phyloP scores from a whole-genome alignment of 2,797 vertebrate genomes.

The Gila robusta region DNA sequence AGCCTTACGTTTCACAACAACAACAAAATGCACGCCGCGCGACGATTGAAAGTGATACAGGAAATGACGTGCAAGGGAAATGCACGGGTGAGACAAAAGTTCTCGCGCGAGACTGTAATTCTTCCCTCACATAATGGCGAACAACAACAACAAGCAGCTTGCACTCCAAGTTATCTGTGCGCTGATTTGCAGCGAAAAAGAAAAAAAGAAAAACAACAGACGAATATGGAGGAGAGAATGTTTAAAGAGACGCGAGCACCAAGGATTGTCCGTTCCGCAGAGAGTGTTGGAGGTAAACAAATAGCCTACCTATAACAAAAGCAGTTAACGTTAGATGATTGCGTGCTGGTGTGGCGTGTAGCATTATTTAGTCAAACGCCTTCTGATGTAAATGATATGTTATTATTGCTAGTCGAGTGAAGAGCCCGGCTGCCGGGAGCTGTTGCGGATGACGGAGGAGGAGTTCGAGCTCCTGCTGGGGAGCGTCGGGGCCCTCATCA shows the following conservation, averaged over 20 bases:
- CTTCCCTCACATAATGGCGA: background rate
- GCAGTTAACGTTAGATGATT: too few species aligned
- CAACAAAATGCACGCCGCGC: too few species aligned
- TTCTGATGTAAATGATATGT: background rate
- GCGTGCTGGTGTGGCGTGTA: background rate
- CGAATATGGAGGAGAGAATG: conserved; percentile 9
- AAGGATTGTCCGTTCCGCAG: background rate
- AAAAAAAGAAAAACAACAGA: background rate
- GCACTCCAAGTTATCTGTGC: conserved; percentile 1
- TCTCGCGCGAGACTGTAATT: background rate
- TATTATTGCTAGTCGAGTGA: conserved; percentile 7
- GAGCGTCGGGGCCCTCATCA: conserved; percentile 25
- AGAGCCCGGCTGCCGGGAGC: conserved; percentile 15
- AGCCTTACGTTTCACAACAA: too few species aligned
- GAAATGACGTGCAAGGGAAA: too few species aligned
- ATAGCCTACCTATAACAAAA: too few species aligned
- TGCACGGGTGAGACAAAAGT: background rate
- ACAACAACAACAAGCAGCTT: background rate
- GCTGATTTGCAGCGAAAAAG: conserved; percentile 22
- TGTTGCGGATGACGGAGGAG: conserved; percentile 46
- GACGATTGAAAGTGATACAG: too few species aligned
- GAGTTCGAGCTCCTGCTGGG: conserved; percentile 41
- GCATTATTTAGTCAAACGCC: background rate
- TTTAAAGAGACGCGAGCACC: background rate
- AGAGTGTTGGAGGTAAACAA: conserved; percentile 2